Evolutionary conservation across 2,797 vertebrate species (phyloP).

Genomic region (Molossus alvarezi): DNA sequence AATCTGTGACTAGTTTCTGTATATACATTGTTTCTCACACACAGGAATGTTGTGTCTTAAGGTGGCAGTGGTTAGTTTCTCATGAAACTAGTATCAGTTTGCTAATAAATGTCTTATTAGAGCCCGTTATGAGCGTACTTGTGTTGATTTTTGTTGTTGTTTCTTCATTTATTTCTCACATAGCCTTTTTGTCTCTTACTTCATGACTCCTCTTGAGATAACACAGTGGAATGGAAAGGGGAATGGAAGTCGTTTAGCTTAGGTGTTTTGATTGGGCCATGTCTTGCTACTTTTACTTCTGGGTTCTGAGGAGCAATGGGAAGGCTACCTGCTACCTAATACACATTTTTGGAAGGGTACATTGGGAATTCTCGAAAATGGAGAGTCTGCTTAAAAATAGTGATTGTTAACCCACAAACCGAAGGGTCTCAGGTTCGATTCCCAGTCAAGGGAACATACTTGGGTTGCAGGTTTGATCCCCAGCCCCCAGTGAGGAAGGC

Average conservation of each 20-base stretch:
- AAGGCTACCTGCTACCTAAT: background rate
- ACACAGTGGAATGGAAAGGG: background rate
- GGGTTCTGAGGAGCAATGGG: accelerated
- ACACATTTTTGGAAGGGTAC: background rate
- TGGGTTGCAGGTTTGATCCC: no score
- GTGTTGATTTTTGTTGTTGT: background rate
- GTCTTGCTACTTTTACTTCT: background rate
- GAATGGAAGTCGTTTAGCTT: background rate
- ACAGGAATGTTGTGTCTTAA: background rate
- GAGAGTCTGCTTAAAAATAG: background rate
- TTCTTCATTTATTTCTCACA: background rate
- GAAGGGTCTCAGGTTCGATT: no score
- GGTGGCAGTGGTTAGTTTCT: background rate
- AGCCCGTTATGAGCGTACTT: background rate
- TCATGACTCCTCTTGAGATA: background rate
- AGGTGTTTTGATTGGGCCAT: background rate
- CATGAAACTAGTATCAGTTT: background rate
- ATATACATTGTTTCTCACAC: background rate
- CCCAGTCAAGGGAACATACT: no score
- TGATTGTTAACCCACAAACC: background rate
- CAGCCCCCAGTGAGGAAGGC: no score
- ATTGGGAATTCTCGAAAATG: background rate
- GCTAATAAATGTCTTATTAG: background rate
- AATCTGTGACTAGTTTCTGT: background rate
- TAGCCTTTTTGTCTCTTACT: background rate